Base-by-base conservation (phyloP, 2,888 invertebrate genomes). In the Mantis religiosa region DNA sequence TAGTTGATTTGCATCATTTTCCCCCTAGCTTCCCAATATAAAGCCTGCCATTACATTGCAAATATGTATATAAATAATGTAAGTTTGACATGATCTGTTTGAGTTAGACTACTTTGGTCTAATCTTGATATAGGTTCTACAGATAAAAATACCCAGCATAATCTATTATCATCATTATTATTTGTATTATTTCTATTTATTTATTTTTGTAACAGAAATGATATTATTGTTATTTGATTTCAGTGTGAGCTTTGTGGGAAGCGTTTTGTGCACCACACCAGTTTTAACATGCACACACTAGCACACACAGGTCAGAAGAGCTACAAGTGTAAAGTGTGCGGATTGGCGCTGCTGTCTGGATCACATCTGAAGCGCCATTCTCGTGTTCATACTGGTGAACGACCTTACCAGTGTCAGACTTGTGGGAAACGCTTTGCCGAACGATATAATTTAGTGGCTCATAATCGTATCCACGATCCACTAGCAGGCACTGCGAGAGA, bases 361-460 rank as follows among this genome's bases (percentile, higher is more conserved):
- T 96, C 96, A 89, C 96, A 96, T 92, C 94, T 96, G 91, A 95
- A 95, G 93, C 94, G 96, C 2, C 96, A 96, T 93, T 94, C 95
- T 94, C 94, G 95, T 90, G 95, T 95, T 89, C 96, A 96, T 93
- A 95, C 95, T 87, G 95, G 96, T 20, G 95, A 96, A 93, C 90
- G 93, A 92, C 93, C 94, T 0, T 95, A 94, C 93, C 94, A 94
- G 92, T 95, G 95, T 92, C 90, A 91, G 88, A 93, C 94, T 89
- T 95, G 95, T 93, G 95, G 94, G 8, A 95, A 95, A 92, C 93
- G 94, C 89, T 95, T 95, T 93, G 94, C 95, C 8, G 95, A 95
- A 93, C 93, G 94, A 92, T 95, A 93, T 89, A 93, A 93, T 91
- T 91, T 93, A 28, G 91, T 92, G 28, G 92, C 93, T 2, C 93